Base-by-base conservation (phyloP, 2,888 invertebrate genomes). In the Nomada fabriciana region DNA sequence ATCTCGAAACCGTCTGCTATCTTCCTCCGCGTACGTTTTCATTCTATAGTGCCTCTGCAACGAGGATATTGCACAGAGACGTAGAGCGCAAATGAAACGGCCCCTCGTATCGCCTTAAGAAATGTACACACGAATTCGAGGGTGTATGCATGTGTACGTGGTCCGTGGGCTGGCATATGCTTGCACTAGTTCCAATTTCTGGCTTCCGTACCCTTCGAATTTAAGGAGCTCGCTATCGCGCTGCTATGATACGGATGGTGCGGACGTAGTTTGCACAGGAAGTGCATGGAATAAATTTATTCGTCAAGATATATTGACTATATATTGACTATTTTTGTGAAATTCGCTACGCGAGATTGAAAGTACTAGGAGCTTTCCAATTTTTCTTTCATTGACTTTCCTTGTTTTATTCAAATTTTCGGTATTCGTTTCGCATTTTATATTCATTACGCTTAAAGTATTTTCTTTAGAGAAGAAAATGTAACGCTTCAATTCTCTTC, bases 11-110 rank as follows among this genome's bases (percentile, higher is more conserved):
- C 61, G 52, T 57, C 63, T 3, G 59, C 63, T 75, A 77, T 61
- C 65, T 74, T 75, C 20, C 59, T 20, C 29, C 57, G 52, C 47
- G 59, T 70, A 53, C 71, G 64, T 64, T 81, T 63, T 29, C 74
- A 29, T 10, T 2, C 77, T 63, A 76, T 79, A 18, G n/a, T 15
- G 10, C 76, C 76, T 76, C 67, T 73, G 61, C 67, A 65, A 69
- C 76, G 53, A 20, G 70, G 59, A 57, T 85, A 87, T 85, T 78
- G 82, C 75, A 55, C 71, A 42, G 47, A 65, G 77, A 79, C 75
- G 74, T 65, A 55, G 78, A 78, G 83, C 76, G 86, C 82, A 82
- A 87, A 87, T 86, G 88, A 83, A 87, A 88, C 73, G 86, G 82
- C 75, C 59, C 59, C n/a, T 53, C 29, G 76, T 77, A 84, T 76